Conservation (phyloP, 1,140 invertebrate genomes). For the Varroa destructor region DNA sequence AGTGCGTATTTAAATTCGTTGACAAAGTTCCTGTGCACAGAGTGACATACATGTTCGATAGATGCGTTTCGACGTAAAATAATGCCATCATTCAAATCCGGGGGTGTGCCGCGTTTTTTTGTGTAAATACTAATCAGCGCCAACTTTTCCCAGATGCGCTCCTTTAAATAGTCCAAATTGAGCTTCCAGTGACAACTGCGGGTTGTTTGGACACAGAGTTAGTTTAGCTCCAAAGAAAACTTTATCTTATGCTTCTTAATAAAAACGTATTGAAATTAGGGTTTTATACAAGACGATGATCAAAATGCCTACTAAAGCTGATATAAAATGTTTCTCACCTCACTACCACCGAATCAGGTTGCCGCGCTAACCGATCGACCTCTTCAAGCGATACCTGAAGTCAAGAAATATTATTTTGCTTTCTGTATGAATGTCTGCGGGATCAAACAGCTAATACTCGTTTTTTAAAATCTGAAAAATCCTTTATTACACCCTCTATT, state of each 20-base stretch:
- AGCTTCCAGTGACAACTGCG: slow-evolving; percentile 96
- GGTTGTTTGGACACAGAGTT: no score
- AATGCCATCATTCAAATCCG: slow-evolving; percentile 85
- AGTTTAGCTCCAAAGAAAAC: no score
- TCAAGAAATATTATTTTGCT: not conserved
- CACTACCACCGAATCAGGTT: slow-evolving; percentile 81
- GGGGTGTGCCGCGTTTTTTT: slow-evolving; percentile 91
- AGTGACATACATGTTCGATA: slow-evolving; percentile 92
- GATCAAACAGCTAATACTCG: not conserved
- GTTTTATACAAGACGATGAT: slow-evolving; percentile 28
- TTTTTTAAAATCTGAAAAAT: not conserved
- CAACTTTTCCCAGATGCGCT: slow-evolving; percentile 84
- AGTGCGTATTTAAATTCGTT: slow-evolving; percentile 88
- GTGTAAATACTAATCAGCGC: slow-evolving; percentile 91
- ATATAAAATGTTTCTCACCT: slow-evolving; percentile 48
- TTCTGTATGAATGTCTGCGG: not conserved
- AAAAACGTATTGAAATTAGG: not conserved
- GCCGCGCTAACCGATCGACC: slow-evolving; percentile 81
- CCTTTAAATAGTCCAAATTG: slow-evolving; percentile 88
- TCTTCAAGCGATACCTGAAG: slow-evolving; percentile 93
- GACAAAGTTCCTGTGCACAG: slow-evolving; percentile 82
- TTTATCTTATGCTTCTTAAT: not conserved
- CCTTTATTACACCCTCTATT: no score
- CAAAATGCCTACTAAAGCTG: not conserved
- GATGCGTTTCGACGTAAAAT: slow-evolving; percentile 80